phyloP scores from a whole-genome alignment of 2,797 vertebrate species.

The Sternotherus odoratus region DNA sequence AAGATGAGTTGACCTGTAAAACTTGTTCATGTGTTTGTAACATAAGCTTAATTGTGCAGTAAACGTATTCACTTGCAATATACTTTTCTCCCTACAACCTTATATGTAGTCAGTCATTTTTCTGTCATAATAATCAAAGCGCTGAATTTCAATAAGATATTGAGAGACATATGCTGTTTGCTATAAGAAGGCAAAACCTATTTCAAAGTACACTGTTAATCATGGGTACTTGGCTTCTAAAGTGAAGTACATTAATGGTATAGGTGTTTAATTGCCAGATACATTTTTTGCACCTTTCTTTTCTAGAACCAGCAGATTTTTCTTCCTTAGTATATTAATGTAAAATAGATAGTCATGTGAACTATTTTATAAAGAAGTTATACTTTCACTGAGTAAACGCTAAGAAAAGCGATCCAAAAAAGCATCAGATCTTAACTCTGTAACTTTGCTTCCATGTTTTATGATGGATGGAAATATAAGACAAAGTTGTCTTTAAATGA shows the following conservation, averaged over 20 bases:
- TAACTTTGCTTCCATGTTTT: conserved; percentile 2
- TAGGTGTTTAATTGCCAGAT: conserved; percentile 27
- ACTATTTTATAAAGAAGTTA: background rate
- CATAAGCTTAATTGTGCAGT: conserved; percentile 63
- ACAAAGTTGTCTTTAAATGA: background rate
- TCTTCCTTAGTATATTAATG: background rate
- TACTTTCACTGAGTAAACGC: background rate
- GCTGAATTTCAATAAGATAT: conserved; percentile 25
- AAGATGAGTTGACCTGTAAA: conserved; percentile 62
- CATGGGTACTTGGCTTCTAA: background rate
- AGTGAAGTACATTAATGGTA: background rate
- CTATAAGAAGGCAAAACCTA: conserved; percentile 31
- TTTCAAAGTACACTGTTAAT: conserved; percentile 44
- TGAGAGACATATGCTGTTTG: background rate
- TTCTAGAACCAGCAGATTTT: background rate
- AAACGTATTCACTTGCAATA: conserved; percentile 57
- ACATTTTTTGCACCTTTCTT: background rate
- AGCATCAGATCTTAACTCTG: background rate
- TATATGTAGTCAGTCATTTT: conserved; percentile 24
- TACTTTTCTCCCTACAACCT: conserved; percentile 16
- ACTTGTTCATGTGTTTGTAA: conserved; percentile 66
- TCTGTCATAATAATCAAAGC: background rate
- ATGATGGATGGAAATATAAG: background rate
- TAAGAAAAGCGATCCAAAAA: background rate
- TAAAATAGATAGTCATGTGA: background rate